Percentiles rank a stretch among this genome's conserved stretches.
Evolutionary conservation across 2,888 invertebrate species (phyloP).

Genomic region (Lottia gigantea): DNA sequence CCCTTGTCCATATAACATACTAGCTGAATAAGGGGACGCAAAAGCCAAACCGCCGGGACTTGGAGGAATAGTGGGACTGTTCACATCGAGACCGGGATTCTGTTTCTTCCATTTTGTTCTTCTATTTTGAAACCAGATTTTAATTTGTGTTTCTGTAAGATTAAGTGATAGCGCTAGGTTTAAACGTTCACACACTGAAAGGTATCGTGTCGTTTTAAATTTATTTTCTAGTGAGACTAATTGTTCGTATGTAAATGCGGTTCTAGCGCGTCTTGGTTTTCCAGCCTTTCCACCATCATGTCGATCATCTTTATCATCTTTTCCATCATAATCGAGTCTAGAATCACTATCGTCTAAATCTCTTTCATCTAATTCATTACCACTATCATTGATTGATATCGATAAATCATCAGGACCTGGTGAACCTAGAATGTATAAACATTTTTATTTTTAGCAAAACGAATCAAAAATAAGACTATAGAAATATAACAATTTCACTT

Average conservation of each 20-base stretch:
- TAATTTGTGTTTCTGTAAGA: conserved; percentile 92
- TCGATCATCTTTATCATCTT: conserved; percentile 22
- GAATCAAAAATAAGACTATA: too few relatives aligned
- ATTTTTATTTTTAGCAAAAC: too few relatives aligned
- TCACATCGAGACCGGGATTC: conserved; percentile 97
- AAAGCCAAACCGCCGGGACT: conserved; percentile 47
- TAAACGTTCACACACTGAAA: conserved; percentile 96
- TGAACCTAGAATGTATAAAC: conserved; percentile 20
- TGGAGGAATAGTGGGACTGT: conserved; percentile 66
- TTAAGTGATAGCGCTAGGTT: conserved; percentile 94
- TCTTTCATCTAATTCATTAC: conserved; percentile 28
- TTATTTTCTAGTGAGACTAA: conserved; percentile 97
- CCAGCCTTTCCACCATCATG: conserved; percentile 69
- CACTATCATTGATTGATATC: conserved; percentile 38
- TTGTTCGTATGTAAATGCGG: conserved; percentile 98
- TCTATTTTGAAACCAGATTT: conserved; percentile 77
- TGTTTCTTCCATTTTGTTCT: conserved; percentile 99
- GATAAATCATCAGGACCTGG: conserved; percentile 35
- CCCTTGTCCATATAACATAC: conserved; percentile 56
- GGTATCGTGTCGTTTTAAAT: conserved; percentile 92
- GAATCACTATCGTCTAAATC: conserved; percentile 33
- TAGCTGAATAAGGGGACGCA: conserved; percentile 53
- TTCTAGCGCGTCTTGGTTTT: conserved; percentile 90
- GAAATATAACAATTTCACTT: too few relatives aligned
- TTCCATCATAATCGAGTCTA: conserved; percentile 30